phyloP scores from a whole-genome alignment of 1,140 invertebrate species.

The Trichomalopsis sarcophagae region DNA sequence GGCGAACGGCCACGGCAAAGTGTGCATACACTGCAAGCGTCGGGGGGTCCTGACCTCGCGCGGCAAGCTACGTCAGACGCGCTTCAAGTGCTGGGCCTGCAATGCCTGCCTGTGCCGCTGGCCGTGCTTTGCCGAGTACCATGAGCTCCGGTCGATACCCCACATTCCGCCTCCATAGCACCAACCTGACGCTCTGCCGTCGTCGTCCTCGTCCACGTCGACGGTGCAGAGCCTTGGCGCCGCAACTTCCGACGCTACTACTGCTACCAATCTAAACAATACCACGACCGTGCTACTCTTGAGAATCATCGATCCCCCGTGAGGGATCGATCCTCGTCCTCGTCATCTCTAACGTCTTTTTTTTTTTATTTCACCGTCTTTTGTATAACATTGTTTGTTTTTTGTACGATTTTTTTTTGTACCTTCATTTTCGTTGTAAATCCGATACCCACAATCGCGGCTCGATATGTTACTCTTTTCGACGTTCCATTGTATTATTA shows the following conservation, averaged over 20 bases:
- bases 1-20: constrained; percentile 75
- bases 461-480: neutral
- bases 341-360: no score
- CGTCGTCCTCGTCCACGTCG: neutral
- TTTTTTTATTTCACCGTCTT: neutral
- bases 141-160: constrained; percentile 72
- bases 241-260: neutral
- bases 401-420: neutral
- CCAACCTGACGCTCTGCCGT: constrained; percentile 58
- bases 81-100: constrained; percentile 75
- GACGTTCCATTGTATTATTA: neutral
- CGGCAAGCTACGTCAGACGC: constrained; percentile 74
- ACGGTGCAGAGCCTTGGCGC: neutral
- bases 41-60: constrained; percentile 73
- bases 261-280: neutral
- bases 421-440: neutral
- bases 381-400: neutral
- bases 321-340: neutral
- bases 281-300: constrained; percentile 14
- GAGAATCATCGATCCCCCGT: constrained; percentile 21
- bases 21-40: constrained; percentile 75
- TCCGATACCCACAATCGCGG: constrained; percentile 40
- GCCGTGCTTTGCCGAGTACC: constrained; percentile 74
- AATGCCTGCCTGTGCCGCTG: constrained; percentile 74
- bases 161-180: constrained; percentile 74